phyloP scores from a whole-genome alignment of 2,797 vertebrate species.

The Poecilia velifera region DNA sequence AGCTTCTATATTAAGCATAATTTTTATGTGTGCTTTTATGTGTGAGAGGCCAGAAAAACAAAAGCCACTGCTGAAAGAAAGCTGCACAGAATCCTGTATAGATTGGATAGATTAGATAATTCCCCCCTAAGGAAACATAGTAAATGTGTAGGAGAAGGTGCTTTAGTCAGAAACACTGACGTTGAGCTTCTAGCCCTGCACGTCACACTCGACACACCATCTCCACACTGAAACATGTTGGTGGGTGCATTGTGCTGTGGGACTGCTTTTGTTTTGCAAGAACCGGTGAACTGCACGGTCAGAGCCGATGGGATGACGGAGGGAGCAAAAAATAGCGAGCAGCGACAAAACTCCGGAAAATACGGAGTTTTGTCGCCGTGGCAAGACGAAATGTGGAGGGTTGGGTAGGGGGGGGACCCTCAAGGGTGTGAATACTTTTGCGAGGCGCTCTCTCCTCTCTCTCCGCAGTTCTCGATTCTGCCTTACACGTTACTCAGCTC shows the following conservation, averaged over 20 bases:
- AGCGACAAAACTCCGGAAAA: too few species aligned
- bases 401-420: too few species aligned
- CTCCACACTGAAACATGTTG: not conserved
- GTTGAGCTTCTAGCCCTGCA: not conserved
- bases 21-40: not conserved
- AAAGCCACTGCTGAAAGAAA: not conserved
- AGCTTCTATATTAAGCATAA: too few species aligned
- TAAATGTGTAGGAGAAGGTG: not conserved
- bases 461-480: not conserved
- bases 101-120: too few species aligned
- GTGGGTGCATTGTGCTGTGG: not conserved
- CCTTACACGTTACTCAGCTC: conserved; percentile 21
- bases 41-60: not conserved
- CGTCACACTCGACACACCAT: not conserved
- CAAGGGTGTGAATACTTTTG: not conserved
- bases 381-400: not conserved
- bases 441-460: not conserved
- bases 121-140: not conserved
- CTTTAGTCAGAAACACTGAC: not conserved
- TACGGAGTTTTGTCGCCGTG: not conserved
- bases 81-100: not conserved
- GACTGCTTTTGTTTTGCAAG: not conserved
- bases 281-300: not conserved
- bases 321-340: not conserved
- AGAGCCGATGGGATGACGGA: not conserved